Conservation (phyloP, 92 coral and sea anemone species). For the Epizoanthus ramosus region DNA sequence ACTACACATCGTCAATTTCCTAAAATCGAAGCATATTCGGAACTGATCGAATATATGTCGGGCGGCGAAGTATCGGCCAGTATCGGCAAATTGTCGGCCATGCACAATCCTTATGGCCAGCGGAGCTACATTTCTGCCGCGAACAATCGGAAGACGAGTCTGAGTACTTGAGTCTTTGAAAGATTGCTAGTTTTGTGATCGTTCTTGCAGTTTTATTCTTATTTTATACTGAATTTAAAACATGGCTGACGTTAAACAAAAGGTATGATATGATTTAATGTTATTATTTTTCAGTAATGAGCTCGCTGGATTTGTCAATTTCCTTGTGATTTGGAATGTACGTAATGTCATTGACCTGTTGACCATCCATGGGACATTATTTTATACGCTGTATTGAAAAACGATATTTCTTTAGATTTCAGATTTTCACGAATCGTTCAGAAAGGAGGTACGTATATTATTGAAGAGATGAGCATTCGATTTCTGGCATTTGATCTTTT, state of each 20-base stretch:
- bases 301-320: neutral
- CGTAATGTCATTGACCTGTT: too few species aligned
- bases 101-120: conserved; percentile 4
- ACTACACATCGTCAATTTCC: neutral
- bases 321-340: neutral
- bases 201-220: neutral
- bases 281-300: neutral
- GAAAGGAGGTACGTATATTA: conserved; percentile 71
- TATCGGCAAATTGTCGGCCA: conserved; percentile 14
- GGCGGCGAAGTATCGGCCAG: neutral
- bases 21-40: conserved; percentile 27
- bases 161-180: too few species aligned
- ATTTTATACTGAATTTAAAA: conserved; percentile 19
- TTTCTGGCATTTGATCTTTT: neutral
- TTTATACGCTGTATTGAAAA: neutral
- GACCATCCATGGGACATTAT: neutral
- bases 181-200: too few species aligned
- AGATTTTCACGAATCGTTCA: conserved; percentile 79
- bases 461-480: neutral
- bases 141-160: neutral
- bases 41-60: conserved; percentile 12
- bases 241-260: conserved; percentile 42
- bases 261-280: conserved; percentile 3
- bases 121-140: conserved; percentile 31
- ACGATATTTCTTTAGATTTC: conserved; percentile 58